phyloP scores from a whole-genome alignment of 2,888 invertebrate species.

The Spodoptera exigua region DNA sequence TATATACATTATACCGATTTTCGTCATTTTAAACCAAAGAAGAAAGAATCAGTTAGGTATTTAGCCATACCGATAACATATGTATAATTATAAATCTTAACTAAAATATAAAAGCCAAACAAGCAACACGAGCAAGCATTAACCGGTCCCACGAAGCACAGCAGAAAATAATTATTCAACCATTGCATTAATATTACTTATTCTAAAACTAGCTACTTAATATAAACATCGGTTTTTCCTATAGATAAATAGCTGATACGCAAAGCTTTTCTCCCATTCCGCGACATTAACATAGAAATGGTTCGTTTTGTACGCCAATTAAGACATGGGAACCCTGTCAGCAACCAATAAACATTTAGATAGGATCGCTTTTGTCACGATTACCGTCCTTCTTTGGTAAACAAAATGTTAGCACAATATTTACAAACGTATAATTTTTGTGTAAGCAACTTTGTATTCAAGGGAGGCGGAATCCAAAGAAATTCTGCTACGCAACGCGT shows the following conservation, averaged over 20 bases:
- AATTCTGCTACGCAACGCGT: no score
- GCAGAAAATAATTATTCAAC: no score
- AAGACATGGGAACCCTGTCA: constrained; percentile 37
- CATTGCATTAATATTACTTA: no score
- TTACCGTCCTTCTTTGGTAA: constrained; percentile 9
- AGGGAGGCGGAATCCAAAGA: no score
- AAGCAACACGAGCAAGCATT: no score
- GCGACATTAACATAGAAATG: constrained; percentile 43
- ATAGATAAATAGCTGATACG: constrained; percentile 23
- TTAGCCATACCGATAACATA: no score
- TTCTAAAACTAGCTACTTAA: constrained; percentile 5
- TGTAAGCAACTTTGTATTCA: neutral
- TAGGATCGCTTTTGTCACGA: constrained; percentile 35
- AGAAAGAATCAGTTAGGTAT: no score
- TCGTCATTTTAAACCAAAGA: no score
- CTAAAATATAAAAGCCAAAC: no score
- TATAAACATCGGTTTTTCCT: constrained; percentile 1
- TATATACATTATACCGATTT: no score
- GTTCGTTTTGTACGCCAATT: constrained; percentile 43
- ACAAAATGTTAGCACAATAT: constrained; percentile 7
- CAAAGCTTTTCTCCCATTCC: constrained; percentile 17
- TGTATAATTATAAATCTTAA: no score
- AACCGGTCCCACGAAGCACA: no score
- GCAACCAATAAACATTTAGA: constrained; percentile 46
- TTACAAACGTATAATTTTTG: constrained; percentile 13